Percentiles rank a stretch among this genome's conserved stretches.
These are phyloP conservation scores for Diarsia mendica DNA, from an alignment of 2,888 invertebrate genomes.

Conservation along the genomic window DNA sequence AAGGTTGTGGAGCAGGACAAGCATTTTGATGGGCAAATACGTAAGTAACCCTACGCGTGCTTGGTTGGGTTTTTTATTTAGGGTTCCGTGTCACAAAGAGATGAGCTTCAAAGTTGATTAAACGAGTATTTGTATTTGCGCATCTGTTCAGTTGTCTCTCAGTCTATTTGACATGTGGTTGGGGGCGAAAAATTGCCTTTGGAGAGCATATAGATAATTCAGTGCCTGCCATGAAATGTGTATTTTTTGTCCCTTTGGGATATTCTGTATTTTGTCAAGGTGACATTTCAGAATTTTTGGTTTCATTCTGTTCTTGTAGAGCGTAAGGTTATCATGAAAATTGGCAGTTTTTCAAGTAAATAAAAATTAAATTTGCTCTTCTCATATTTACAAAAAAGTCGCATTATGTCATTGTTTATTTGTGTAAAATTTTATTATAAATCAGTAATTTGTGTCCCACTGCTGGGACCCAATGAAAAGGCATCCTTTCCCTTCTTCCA, in stretches of 20 bases:
- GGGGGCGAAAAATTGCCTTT: neutral
- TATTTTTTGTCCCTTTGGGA: neutral
- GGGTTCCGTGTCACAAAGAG: slow-evolving; percentile 22
- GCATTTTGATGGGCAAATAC: no score
- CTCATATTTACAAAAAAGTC: no score
- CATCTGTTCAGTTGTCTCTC: slow-evolving; percentile 34
- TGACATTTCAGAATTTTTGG: neutral
- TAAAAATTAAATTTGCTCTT: neutral
- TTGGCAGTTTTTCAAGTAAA: neutral
- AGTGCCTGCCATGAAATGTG: no score
- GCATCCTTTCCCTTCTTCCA: neutral
- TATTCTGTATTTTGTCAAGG: neutral
- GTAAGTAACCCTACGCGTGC: no score
- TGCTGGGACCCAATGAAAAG: no score
- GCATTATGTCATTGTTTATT: no score
- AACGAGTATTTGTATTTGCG: slow-evolving; percentile 22
- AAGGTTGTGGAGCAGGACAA: no score
- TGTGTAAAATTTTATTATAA: no score
- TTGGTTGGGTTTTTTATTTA: slow-evolving; percentile 12
- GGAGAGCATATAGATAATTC: neutral
- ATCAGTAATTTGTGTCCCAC: no score
- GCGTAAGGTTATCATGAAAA: neutral
- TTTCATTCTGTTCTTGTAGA: neutral
- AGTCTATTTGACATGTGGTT: slow-evolving; percentile 1
- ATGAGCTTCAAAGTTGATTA: slow-evolving; percentile 1